Base-by-base conservation (phyloP, 2,797 vertebrate species). In the Poecilia picta region DNA sequence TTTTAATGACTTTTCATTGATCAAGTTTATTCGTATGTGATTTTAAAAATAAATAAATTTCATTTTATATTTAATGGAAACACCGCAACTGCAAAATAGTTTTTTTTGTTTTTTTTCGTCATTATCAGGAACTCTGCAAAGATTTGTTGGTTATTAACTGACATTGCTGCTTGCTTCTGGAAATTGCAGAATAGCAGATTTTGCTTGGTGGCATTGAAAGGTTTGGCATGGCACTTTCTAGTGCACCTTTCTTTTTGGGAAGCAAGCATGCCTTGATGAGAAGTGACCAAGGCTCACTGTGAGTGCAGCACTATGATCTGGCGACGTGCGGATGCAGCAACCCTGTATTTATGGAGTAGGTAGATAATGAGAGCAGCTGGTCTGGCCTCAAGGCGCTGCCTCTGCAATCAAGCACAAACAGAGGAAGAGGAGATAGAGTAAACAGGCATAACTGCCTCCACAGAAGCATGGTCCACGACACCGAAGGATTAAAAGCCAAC, bases 341-440 rank as follows among this genome's bases (percentile, higher is more conserved):
- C 51, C 36, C 55, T 55, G 39, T 75, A 57, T 75, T 59, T 75
- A 75, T 75, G 53, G n/a, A 59, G 73, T 59, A 45, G 53, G n/a
- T 59, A 33, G 73, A 59, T 75, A 75, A 75, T 75, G 73, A 75
- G 53, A 75, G 53, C 53, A 75, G 73, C 53, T 75, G 49, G 12
- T 43, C 51, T 57, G 55, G 39, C 53, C 33, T 75, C 31, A 57
- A 45, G 33, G 39, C 25, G n/a, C 53, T 43, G 73, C 53, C 73
- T 75, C 73, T 59, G 73, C 53, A 75, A 59, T 75, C 53, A 75
- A 57, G 25, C 73, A 75, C 15, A 75, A 75, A 57, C 47, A 53
- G 36, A 43, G 23, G n/a, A 8, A 16, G 39, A 57, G 53, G 25
- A 28, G 73, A 55, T 59, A 18, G 53, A 75, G 39, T 28, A 57